Evolutionary conservation across 2,113 vertebrate genomes (phyloP), one percentile per base, ranked within the genome.

Genomic region (Poeciliopsis retropinna): DNA sequence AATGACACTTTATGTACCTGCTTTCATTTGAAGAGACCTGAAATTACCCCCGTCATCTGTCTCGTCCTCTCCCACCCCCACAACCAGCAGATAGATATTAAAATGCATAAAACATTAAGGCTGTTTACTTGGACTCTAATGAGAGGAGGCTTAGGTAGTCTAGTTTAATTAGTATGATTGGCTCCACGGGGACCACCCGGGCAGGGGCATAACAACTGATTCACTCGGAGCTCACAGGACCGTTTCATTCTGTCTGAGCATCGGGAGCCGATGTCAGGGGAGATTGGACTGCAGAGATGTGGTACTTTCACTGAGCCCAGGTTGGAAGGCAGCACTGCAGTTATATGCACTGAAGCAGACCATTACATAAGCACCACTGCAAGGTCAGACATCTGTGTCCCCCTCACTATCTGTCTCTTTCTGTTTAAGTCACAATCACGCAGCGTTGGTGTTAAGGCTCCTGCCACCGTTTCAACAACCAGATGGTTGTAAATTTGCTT

Each of bases 51-150:
- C 80, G 73, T 79, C 78, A 75, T 67, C 72, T 73, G 73, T 67
- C 80, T 76, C 47, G 71, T 81, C 75, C 65, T 37, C 72, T n/a
- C 19, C 76, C 70, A 37, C 80, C 86, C 80, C 65, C 82, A 88
- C 79, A 89, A 89, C 95, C 94, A 93, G 92, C 92, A 95, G 94
- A 94, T 93, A 94, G 90, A 93, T 94, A 96, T 97, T 96, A 96
- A 97, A 95, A 96, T 95, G 94, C 95, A 94, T 96, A 94, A 93
- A 94, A 95, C 95, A 95, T 95, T 94, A 95, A 92, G 82, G 91
- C 94, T 96, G 94, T 95, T 96, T 96, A 96, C 95, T 94, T 79
- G 94, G 94, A 92, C 95, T 85, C 94, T 97, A 96, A 96, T 95
- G 94, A 95, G 94, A 96, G 91, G 88, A 90, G 89, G 85, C 83